A percentile compares a stretch with the other conserved stretches of the same genome.
Conservation (phyloP, 2,888 invertebrate species). For the Charanyca ferruginea region DNA sequence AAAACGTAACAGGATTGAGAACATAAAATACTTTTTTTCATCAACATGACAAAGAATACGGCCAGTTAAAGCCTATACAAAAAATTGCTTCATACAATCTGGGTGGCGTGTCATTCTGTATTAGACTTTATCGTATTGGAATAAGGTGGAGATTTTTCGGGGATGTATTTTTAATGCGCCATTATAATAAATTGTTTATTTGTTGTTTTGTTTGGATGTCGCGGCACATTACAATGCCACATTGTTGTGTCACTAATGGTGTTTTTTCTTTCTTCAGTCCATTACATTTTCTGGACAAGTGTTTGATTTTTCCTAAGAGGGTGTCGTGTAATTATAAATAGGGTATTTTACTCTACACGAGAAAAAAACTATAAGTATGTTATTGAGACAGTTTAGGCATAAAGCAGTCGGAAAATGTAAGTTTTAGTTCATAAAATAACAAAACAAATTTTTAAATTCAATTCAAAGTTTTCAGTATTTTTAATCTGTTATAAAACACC, state of each 20-base stretch:
- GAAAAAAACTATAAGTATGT: no score
- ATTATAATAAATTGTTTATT: constrained; percentile 51
- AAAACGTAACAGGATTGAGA: constrained; percentile 36
- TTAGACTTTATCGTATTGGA: neutral
- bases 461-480: no score
- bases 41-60: constrained; percentile 57
- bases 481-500: no score
- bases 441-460: no score
- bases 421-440: no score
- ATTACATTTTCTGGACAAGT: constrained; percentile 8
- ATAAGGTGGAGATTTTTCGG: constrained; percentile 20
- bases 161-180: constrained; percentile 37
- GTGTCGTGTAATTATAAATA: no score
- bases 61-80: constrained; percentile 52
- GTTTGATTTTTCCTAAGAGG: neutral
- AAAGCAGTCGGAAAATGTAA: no score
- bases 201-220: constrained; percentile 23
- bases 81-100: constrained; percentile 44
- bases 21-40: constrained; percentile 60
- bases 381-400: no score
- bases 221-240: constrained; percentile 14
- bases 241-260: constrained; percentile 20
- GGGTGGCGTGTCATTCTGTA: constrained; percentile 6
- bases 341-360: no score
- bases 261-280: constrained; percentile 2